Evolutionary conservation across 37 sponge, comb jelly and placozoan genomes (phyloP), one percentile per base, ranked within the genome.

Genomic region (Ianthella basta): DNA sequence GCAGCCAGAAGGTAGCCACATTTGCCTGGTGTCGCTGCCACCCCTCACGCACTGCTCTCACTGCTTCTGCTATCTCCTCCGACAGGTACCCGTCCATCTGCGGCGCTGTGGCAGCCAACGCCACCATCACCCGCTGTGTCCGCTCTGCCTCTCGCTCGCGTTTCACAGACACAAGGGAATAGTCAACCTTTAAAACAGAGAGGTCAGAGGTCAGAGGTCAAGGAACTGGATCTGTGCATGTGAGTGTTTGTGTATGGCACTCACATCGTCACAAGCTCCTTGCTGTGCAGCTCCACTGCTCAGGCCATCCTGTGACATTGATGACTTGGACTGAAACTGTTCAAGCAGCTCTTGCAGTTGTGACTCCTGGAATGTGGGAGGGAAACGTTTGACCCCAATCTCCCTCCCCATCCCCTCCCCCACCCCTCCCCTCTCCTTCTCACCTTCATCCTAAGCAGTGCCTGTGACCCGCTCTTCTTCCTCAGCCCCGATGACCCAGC

Each of bases 91-190:
- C 89, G 0, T 86, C 85, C 56, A 86, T 87, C 30, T 37, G 73
- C 12, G 82, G 83, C 23, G 64, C 68, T 60, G 70, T 84, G 4
- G 85, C 82, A 27, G 85, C 90, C 37, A 94, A 84, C n/a, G 94
- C 84, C 14, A 94, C 59, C 91, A 94, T 91, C 25, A 80, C 82
- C 37, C 89, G 80, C 85, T 94, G 91, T 27, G 87, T 86, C 84
- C 81, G 85, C 61, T 94, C 94, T 70, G 91, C 94, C 80, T 94
- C 94, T 15, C 64, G 83, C 75, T 88, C 84, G 8, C 89, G 32
- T 4, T 84, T 85, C 5, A 86, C 15, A 35, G 63, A 18, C 27
- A 60, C 65, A 64, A 35, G 82, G 27, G 63, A 64, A 1, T 44
- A 23, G 39, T 64, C 65, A 5, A 35, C 35, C 61, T 64, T 19